phyloP scores from a whole-genome alignment of 2,797 vertebrate species.

The Gymnoscopelus braueri region DNA sequence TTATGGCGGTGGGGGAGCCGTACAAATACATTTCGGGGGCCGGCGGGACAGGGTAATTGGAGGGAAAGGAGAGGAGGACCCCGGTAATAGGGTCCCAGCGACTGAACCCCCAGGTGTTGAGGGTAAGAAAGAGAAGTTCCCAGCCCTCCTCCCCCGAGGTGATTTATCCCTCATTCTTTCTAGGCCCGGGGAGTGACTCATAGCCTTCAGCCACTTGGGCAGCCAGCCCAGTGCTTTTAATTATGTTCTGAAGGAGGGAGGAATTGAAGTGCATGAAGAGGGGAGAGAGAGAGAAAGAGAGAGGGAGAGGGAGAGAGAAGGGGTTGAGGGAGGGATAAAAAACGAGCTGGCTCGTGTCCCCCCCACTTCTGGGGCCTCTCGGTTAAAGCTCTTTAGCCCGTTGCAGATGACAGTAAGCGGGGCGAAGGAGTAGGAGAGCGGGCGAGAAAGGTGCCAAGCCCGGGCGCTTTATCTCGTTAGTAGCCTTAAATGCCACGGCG shows the following conservation, averaged over 20 bases:
- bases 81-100: conserved; percentile 75
- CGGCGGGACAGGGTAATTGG: conserved; percentile 83
- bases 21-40: conserved; percentile 82
- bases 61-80: conserved; percentile 59
- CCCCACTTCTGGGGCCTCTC: conserved; percentile 70
- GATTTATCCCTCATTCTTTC: conserved; percentile 79
- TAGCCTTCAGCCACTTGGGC: conserved; percentile 78
- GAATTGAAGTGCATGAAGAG: conserved; percentile 47
- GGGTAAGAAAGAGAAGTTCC: conserved; percentile 67
- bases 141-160: conserved; percentile 65
- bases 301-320: conserved; percentile 32
- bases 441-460: conserved; percentile 70
- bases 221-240: conserved; percentile 77
- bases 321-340: conserved; percentile 64
- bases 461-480: conserved; percentile 78
- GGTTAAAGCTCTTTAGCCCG: conserved; percentile 77
- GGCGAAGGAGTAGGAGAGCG: conserved; percentile 59
- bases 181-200: conserved; percentile 78
- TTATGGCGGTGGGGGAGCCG: conserved; percentile 79
- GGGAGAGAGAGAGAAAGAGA: conserved; percentile 41
- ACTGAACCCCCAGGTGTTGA: conserved; percentile 73
- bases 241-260: conserved; percentile 70
- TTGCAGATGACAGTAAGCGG: conserved; percentile 72
- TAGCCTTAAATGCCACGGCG: conserved; percentile 77
- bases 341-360: conserved; percentile 58